Conservation (phyloP, 2,888 invertebrate species). For the Standfussiana lucernea region DNA sequence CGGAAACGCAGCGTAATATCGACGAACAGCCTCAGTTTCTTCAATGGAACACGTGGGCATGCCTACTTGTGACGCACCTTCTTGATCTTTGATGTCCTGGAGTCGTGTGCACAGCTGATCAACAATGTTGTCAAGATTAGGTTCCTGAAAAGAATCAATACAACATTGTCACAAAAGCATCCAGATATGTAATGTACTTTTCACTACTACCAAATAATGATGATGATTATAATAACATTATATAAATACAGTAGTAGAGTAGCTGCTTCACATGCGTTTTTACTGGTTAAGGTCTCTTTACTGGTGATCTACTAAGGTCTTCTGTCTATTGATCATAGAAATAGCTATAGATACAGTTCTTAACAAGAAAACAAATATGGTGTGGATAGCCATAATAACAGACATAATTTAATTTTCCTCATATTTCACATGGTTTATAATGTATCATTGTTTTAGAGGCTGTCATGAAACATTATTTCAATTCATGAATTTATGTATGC, state of each 20-base stretch:
- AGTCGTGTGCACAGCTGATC: slow-evolving; percentile 95
- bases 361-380: not conserved
- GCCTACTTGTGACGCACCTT: slow-evolving; percentile 85
- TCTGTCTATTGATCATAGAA: not conserved
- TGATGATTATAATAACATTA: slow-evolving; percentile 16
- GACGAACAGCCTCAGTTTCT: slow-evolving; percentile 93
- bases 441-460: slow-evolving; percentile 5
- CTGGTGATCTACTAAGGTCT: not conserved
- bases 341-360: not conserved
- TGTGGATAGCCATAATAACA: not conserved
- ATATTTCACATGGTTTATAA: not conserved
- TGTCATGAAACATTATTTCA: not conserved
- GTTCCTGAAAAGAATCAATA: slow-evolving; percentile 91
- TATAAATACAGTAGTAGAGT: not conserved
- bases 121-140: slow-evolving; percentile 95
- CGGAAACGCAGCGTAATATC: slow-evolving; percentile 95
- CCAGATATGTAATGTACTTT: not conserved
- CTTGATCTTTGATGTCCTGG: slow-evolving; percentile 92
- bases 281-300: not conserved
- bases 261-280: slow-evolving; percentile 31
- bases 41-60: slow-evolving; percentile 89
- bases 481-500: slow-evolving; percentile 14
- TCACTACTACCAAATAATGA: slow-evolving; percentile 17
- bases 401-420: not conserved
- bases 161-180: slow-evolving; percentile 20